These are phyloP conservation scores for Limnothrissa miodon DNA, from an alignment of 2,113 vertebrate species.

Conservation along the genomic window DNA sequence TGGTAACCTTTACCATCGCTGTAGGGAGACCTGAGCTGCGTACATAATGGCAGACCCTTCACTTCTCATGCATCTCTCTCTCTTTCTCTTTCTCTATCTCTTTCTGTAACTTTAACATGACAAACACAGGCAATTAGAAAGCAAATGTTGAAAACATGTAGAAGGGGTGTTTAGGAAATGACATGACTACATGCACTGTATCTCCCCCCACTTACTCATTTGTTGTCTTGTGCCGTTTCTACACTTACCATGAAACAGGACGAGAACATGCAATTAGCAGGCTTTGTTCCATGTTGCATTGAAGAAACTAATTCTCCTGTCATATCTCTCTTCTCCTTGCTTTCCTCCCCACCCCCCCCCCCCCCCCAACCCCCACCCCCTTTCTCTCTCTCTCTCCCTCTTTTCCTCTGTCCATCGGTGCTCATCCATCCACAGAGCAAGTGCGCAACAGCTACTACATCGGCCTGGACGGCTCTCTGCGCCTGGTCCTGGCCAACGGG, in stretches of 20 bases:
- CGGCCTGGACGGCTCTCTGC: slow-evolving; percentile 88
- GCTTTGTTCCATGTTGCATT: not conserved
- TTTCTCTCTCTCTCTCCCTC: not conserved
- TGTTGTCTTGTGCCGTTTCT: no score
- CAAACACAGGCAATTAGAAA: no score
- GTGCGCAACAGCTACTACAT: slow-evolving; percentile 98
- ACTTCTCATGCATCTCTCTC: not conserved
- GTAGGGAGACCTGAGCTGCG: not conserved
- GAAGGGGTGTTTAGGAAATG: no score
- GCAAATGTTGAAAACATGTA: no score
- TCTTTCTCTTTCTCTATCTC: slow-evolving; percentile 22
- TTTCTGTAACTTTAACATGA: not conserved
- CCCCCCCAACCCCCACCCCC: no score
- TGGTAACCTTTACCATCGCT: not conserved
- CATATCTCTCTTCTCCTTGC: no score
- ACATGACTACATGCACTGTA: no score
- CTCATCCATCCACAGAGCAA: slow-evolving; percentile 78
- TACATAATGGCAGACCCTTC: not conserved
- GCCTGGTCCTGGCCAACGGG: slow-evolving; percentile 89
- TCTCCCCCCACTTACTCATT: no score
- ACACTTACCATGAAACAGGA: no score
- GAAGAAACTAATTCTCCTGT: no score
- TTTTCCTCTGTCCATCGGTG: not conserved
- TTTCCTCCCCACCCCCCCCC: no score
- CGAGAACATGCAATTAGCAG: no score